phyloP scores from a whole-genome alignment of 2,888 invertebrate genomes.

The Acrocera orbiculus region DNA sequence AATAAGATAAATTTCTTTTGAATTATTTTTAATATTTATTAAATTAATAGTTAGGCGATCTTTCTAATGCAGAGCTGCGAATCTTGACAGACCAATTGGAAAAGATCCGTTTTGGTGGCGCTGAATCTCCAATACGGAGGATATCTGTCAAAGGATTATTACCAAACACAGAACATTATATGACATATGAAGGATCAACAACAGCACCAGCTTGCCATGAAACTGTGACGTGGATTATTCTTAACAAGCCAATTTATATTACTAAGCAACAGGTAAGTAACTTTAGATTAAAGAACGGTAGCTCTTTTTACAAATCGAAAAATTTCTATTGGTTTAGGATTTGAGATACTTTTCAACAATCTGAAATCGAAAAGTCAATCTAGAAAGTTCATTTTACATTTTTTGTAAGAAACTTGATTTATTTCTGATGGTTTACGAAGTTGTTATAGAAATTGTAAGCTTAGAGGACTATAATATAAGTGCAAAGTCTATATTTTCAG shows the following conservation, averaged over 20 bases:
- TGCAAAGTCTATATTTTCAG: too few species aligned
- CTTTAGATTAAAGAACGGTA: not conserved
- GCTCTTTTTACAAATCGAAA: too few species aligned
- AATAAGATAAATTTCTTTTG: constrained; percentile 8
- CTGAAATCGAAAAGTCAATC: too few species aligned
- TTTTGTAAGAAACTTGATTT: too few species aligned
- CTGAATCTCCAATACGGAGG: constrained; percentile 66
- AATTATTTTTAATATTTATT: not conserved
- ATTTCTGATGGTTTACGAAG: too few species aligned
- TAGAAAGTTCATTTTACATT: too few species aligned
- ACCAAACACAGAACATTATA: constrained; percentile 87
- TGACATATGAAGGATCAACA: constrained; percentile 96
- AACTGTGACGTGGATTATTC: constrained; percentile 95
- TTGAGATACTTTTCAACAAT: too few species aligned
- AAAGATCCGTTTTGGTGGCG: constrained; percentile 80
- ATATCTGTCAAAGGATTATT: constrained; percentile 74
- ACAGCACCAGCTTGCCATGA: constrained; percentile 96
- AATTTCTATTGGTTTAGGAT: too few species aligned
- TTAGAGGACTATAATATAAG: too few species aligned
- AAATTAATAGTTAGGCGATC: constrained; percentile 65
- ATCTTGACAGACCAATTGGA: constrained; percentile 83
- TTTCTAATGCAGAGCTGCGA: constrained; percentile 79
- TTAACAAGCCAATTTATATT: constrained; percentile 96
- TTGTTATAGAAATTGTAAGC: too few species aligned
- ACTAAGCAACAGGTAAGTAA: constrained; percentile 81